phyloP scores from a whole-genome alignment of 2,888 invertebrate species.

The Lomographa bimaculata region DNA sequence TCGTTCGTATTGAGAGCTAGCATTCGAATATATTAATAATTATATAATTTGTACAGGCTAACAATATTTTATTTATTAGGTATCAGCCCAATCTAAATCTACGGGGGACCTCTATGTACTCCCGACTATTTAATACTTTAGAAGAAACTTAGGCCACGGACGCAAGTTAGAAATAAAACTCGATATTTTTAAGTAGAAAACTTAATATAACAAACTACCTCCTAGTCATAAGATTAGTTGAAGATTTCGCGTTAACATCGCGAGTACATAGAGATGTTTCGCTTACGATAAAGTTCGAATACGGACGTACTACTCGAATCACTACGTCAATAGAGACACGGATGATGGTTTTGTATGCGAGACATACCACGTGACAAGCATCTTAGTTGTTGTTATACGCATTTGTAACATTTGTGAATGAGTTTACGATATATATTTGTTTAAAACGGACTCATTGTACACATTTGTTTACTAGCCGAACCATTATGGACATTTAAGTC shows the following conservation, averaged over 20 bases:
- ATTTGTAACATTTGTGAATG: too few species aligned
- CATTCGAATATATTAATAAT: constrained; percentile 65
- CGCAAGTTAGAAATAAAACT: constrained; percentile 25
- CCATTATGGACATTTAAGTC: too few species aligned
- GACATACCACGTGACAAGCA: too few species aligned
- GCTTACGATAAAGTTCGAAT: neutral
- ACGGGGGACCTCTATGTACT: constrained; percentile 47
- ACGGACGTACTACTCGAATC: too few species aligned
- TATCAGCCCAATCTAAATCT: constrained; percentile 33
- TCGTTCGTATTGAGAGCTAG: constrained; percentile 60
- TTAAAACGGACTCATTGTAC: too few species aligned
- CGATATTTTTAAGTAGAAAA: constrained; percentile 32
- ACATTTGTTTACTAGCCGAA: too few species aligned
- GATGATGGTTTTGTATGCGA: too few species aligned
- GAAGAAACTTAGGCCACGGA: constrained; percentile 44
- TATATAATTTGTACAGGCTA: constrained; percentile 70
- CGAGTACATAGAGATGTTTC: constrained; percentile 44
- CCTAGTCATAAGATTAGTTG: constrained; percentile 36
- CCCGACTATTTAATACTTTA: constrained; percentile 39
- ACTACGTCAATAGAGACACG: too few species aligned
- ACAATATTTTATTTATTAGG: constrained; percentile 42
- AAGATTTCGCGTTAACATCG: constrained; percentile 25
- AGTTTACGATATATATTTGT: too few species aligned
- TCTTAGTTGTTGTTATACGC: too few species aligned
- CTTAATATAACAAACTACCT: constrained; percentile 35